These are phyloP conservation scores for Pantherophis alleghaniensis DNA, from an alignment of 2,797 vertebrate genomes.

Conservation along the genomic window DNA sequence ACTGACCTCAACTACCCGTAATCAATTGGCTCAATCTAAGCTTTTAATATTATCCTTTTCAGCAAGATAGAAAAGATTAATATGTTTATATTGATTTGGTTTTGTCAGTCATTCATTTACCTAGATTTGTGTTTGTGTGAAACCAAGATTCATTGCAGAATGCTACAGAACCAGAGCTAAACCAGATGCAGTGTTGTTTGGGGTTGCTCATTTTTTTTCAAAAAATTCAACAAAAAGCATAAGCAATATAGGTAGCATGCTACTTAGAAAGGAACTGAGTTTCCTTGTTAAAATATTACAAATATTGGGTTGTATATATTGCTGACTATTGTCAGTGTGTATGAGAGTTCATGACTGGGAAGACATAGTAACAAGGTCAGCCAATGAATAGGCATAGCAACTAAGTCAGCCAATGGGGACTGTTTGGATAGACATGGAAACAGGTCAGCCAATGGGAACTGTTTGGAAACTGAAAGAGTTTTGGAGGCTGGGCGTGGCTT, in stretches of 20 bases:
- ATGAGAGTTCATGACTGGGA: too few relatives aligned
- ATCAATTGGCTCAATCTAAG: not conserved
- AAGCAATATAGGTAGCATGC: not conserved
- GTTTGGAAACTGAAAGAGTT: too few relatives aligned
- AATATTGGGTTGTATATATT: not conserved
- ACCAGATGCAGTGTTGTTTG: not conserved
- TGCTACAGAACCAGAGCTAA: not conserved
- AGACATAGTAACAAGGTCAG: too few relatives aligned
- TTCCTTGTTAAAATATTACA: not conserved
- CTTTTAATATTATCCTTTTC: not conserved
- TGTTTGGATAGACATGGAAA: too few relatives aligned
- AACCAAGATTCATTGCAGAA: not conserved
- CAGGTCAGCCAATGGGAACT: too few relatives aligned
- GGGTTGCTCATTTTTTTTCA: not conserved
- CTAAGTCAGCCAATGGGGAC: too few relatives aligned
- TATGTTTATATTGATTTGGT: not conserved
- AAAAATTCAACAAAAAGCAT: not conserved
- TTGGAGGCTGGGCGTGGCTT: too few relatives aligned
- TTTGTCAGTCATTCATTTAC: not conserved
- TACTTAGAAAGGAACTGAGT: not conserved
- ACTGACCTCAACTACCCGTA: not conserved
- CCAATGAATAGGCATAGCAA: too few relatives aligned
- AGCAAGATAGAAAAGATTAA: not conserved
- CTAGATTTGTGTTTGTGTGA: not conserved
- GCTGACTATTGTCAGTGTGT: not conserved